Conservation (phyloP, 2,113 vertebrate genomes). For the Leptosomus discolor region DNA sequence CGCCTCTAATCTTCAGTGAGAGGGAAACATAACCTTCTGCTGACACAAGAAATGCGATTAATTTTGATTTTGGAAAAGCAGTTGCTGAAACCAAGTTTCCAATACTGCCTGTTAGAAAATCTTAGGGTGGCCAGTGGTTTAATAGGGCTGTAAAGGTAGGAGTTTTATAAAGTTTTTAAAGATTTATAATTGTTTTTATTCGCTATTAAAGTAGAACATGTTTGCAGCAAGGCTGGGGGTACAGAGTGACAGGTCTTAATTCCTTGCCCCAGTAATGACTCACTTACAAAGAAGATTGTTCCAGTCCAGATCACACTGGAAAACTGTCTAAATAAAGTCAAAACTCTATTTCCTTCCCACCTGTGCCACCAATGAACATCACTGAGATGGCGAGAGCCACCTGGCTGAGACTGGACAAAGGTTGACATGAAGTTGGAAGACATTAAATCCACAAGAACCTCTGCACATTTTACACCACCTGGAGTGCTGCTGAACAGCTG, state of each 20-base stretch:
- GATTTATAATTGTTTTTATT: not conserved
- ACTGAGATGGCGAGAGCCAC: not conserved
- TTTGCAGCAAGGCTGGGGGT: not conserved
- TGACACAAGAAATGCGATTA: not conserved
- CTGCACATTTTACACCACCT: not conserved
- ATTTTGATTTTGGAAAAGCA: not conserved
- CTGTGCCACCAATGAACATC: not conserved
- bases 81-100: not conserved
- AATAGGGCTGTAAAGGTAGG: not conserved
- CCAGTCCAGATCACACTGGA: not conserved
- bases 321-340: not conserved
- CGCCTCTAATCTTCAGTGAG: not conserved
- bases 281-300: not conserved
- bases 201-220: not conserved
- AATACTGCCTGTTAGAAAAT: not conserved
- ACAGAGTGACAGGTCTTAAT: not conserved
- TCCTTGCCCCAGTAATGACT: fast-evolving
- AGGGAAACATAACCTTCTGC: not conserved
- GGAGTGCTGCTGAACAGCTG: not conserved
- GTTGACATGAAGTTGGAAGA: not conserved
- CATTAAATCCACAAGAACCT: not conserved
- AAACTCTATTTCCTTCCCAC: not conserved
- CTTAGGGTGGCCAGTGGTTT: not conserved
- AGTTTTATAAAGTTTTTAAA: not conserved
- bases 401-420: not conserved